Evolutionary conservation across 2,888 invertebrate genomes (phyloP), one percentile per base, ranked within the genome.

Genomic region (Tipula helvola): DNA sequence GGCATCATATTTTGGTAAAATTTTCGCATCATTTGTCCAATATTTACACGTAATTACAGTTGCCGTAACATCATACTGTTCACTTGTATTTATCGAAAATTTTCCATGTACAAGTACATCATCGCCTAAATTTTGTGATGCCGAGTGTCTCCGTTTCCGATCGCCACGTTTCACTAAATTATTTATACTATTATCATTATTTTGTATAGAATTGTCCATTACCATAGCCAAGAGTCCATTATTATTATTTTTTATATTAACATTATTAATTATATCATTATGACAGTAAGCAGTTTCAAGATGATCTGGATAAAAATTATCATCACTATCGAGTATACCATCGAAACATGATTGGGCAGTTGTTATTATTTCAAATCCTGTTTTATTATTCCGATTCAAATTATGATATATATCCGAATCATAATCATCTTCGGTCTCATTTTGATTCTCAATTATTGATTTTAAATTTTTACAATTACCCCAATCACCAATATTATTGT

Each of bases 91-190:
- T 13, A 86, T 86, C 10, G 44, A 47, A 28, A 42, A 86, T 47
- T 86, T 42, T 4, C 36, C 44, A 84, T 41, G 41, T 2, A 36
- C 84, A 2, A 84, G 10, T 5, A 86, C 8, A 36, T 86, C 52
- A 16, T 86, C 87, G 87, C 10, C 88, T 87, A 89, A 88, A 87
- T 89, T 90, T 89, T 90, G 90, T 86, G 90, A 93, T 90, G 91
- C 91, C 86, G 92, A 92, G 91, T 94, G 94, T 8, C 94, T 93
- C 87, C 94, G 93, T 91, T 94, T 94, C 89, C 94, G 93, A 90
- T 93, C 93, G 87, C 91, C 91, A 85, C 90, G 90, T 87, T 88
- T 89, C 0, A 87, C 87, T 57, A 2, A 12, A 36, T 85, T 41
- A 83, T 86, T 52, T 16, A 18, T 8, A 71, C 28, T 44, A 28